phyloP scores from a whole-genome alignment of 2,888 invertebrate genomes.

The Lysandra coridon region DNA sequence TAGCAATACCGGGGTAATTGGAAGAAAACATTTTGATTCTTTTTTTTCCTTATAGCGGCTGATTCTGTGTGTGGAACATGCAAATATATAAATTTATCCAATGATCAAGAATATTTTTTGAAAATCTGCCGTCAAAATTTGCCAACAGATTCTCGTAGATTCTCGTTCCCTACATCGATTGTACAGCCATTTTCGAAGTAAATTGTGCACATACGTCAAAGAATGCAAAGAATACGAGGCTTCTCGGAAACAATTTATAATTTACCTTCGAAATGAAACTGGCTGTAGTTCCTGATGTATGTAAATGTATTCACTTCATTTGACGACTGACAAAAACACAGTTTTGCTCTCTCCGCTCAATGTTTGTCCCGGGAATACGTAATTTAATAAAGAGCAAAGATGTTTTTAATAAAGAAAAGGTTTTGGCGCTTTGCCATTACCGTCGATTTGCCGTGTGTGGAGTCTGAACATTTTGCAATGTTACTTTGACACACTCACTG shows the following conservation, averaged over 20 bases:
- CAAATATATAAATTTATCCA: too few relatives aligned
- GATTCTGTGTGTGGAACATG: too few relatives aligned
- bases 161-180: background rate
- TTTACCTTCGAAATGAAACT: background rate
- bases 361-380: background rate
- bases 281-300: conserved; percentile 11
- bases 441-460: background rate
- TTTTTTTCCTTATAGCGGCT: too few relatives aligned
- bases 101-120: too few relatives aligned
- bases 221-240: background rate
- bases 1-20: too few relatives aligned
- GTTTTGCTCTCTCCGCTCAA: conserved; percentile 2
- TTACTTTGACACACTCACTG: too few relatives aligned
- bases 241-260: background rate
- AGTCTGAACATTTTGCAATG: too few relatives aligned
- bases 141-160: too few relatives aligned
- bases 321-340: conserved; percentile 23
- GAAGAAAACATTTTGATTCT: too few relatives aligned
- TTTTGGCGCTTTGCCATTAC: conserved; percentile 4
- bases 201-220: background rate
- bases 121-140: too few relatives aligned
- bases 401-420: conserved; percentile 18
- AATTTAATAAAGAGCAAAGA: conserved; percentile 21
- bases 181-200: background rate
- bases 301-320: conserved; percentile 25